A percentile compares a stretch with the other conserved stretches of the same genome.
Conservation (phyloP, 2,888 invertebrate species). For the Cosmia trapezina region DNA sequence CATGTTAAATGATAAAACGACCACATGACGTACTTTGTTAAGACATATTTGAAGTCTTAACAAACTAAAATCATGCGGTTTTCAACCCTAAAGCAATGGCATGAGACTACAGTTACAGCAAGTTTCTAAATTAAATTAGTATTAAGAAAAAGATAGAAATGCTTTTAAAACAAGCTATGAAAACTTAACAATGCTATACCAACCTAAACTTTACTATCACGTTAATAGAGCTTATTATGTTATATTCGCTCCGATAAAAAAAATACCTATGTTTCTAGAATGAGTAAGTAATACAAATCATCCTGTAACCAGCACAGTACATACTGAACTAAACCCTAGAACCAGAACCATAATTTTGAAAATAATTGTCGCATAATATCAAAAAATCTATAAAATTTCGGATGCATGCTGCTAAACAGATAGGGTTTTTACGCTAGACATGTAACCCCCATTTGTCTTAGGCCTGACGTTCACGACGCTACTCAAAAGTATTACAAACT, state of each 20-base stretch:
- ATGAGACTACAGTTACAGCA: constrained; percentile 76
- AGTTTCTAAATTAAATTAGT: constrained; percentile 33
- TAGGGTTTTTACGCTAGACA: not conserved
- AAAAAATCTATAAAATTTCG: constrained; percentile 42
- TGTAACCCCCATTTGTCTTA: constrained; percentile 1
- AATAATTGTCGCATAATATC: constrained; percentile 29
- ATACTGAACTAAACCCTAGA: constrained; percentile 22
- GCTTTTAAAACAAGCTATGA: constrained; percentile 17
- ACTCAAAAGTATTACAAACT: not conserved
- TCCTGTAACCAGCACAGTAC: not conserved
- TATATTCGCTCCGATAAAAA: constrained; percentile 18
- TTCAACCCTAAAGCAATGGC: constrained; percentile 62
- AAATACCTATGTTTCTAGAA: not conserved
- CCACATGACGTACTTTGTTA: constrained; percentile 44
- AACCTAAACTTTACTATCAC: constrained; percentile 42
- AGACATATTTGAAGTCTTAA: constrained; percentile 27
- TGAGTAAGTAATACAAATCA: not conserved
- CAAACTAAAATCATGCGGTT: constrained; percentile 47
- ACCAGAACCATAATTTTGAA: constrained; percentile 23
- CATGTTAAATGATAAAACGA: constrained; percentile 54
- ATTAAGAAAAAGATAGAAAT: constrained; percentile 18
- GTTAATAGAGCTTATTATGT: constrained; percentile 39
- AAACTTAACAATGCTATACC: constrained; percentile 15
- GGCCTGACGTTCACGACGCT: no score
- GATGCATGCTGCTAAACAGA: constrained; percentile 28